Evolutionary conservation across 2,888 invertebrate genomes (phyloP), one percentile per base, ranked within the genome.

Genomic region (Philhelius pedissequus): DNA sequence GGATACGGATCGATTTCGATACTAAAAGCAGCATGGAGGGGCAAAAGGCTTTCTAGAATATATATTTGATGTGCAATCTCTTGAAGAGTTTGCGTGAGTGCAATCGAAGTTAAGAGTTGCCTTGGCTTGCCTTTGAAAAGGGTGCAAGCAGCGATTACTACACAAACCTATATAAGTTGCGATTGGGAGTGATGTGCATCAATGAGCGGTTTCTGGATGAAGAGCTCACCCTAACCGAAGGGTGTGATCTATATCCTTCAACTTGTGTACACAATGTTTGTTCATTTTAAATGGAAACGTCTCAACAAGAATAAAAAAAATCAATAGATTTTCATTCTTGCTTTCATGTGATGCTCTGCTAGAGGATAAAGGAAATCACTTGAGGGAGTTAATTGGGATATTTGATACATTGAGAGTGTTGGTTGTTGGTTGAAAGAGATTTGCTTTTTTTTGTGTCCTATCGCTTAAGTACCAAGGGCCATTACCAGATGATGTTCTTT

Each of bases 311-410:
- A 13, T n/a, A n/a, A 22, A 22, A 66, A 43, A 73, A 78, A 74
- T 69, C 62, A 71, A 27, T 52, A 43, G 54, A 62, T 25, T 40
- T 60, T 68, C 38, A 68, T 56, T 62, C 54, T 82, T 75, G 52
- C 84, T 84, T 79, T 84, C 79, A 79, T 79, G 79, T 84, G 84
- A 79, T 79, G 79, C 70, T n/a, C n/a, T n/a, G n/a, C n/a, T n/a
- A n/a, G 45, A 58, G 70, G 20, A 60, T 70, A 27, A 54, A 76
- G 79, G 54, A 75, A 48, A 64, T 30, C 60, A 60, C 66, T 79
- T 75, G 43, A 74, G 64, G 58, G 22, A 75, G 75, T 75, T 79
- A 84, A 84, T 84, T 84, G 79, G 78, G 70, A 79, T 66, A 84
- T 68, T 75, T 62, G 75, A 84, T 79, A 84, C 84, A 70, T 45